Evolutionary conservation across 2,113 vertebrate species (phyloP).

Genomic region (Miniopterus natalensis): DNA sequence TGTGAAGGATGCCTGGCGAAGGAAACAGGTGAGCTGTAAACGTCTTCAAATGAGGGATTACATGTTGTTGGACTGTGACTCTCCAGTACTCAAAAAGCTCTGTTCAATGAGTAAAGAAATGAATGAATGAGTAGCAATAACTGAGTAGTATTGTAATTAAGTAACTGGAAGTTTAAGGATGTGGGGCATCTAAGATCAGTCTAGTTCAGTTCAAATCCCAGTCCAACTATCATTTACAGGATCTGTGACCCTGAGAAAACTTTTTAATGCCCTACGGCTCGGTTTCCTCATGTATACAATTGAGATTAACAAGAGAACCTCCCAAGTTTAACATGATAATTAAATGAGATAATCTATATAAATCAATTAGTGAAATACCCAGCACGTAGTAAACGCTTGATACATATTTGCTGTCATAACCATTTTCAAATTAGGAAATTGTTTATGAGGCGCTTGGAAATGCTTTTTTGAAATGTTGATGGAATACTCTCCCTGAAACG

Average conservation of each 20-base stretch:
- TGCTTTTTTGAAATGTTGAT: not conserved
- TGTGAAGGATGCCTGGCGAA: not conserved
- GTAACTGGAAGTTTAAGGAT: not conserved
- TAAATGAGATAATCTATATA: not conserved
- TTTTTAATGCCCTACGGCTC: not conserved
- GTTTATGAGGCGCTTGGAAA: not conserved
- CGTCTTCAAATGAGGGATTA: not conserved
- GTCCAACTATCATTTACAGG: constrained; percentile 24
- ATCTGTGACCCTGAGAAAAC: not conserved
- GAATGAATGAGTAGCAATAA: not conserved
- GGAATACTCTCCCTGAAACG: not conserved
- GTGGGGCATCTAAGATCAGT: not conserved
- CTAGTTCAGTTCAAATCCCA: not conserved
- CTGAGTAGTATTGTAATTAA: not conserved
- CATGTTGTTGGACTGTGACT: not conserved
- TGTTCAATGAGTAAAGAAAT: not conserved
- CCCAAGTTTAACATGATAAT: not conserved
- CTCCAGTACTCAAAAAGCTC: not conserved
- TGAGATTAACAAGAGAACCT: not conserved
- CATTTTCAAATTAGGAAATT: constrained; percentile 11
- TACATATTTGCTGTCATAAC: not conserved
- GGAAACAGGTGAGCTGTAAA: not conserved
- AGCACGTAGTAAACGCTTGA: not conserved
- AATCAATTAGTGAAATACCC: not conserved
- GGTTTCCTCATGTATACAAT: not conserved